Evolutionary conservation across 2,113 vertebrate genomes (phyloP).

Genomic region (Rhea americana): DNA sequence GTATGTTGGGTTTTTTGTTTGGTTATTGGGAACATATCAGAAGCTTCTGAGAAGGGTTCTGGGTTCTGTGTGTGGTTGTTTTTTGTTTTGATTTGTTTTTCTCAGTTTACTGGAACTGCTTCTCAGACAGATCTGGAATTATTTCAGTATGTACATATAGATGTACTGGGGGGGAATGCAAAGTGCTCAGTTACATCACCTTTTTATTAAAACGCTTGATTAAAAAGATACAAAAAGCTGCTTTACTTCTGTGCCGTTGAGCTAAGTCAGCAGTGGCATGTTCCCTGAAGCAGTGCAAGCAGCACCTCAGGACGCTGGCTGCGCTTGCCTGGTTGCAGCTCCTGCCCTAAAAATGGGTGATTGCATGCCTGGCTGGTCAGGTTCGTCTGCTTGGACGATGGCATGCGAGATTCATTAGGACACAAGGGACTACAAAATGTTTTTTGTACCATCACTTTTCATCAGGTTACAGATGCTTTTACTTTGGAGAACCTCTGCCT

Average conservation of each 20-base stretch:
- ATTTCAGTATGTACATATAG: neutral
- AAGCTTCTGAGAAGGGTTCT: neutral
- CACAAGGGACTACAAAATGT: neutral
- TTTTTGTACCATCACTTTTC: neutral
- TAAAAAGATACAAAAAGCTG: neutral
- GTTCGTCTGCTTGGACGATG: neutral
- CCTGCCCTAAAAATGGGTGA: rapidly evolving
- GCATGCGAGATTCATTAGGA: neutral
- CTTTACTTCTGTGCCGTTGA: neutral
- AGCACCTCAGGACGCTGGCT: rapidly evolving
- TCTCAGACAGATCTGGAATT: neutral
- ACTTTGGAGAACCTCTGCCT: neutral
- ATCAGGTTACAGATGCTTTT: rapidly evolving
- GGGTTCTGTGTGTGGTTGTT: too few relatives aligned
- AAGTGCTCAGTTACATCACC: neutral
- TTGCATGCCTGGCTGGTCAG: neutral
- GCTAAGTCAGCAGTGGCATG: too few relatives aligned
- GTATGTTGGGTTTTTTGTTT: neutral
- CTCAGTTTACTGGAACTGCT: neutral
- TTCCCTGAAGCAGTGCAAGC: neutral
- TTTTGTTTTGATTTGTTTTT: neutral
- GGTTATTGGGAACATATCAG: neutral
- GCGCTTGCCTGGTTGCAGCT: neutral
- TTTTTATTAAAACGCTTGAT: neutral
- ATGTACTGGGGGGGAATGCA: neutral